Percentiles rank a stretch among this genome's conserved stretches.
Evolutionary conservation across 2,888 invertebrate species (phyloP).

Genomic region (Leucania comma): DNA sequence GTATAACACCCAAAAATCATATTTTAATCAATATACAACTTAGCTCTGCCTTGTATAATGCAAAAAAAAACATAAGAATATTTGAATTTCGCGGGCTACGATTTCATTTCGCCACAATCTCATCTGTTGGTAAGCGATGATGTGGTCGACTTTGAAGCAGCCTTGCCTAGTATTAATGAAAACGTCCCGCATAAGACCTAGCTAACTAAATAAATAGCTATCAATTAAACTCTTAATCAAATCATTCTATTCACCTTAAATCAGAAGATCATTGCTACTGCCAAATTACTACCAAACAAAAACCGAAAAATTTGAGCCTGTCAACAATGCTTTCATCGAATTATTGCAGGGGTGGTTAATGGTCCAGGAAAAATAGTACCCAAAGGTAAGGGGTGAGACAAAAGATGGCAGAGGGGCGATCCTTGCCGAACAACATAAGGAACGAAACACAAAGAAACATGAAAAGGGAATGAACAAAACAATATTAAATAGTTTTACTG

Average conservation of each 20-base stretch:
- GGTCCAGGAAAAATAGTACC: slow-evolving; percentile 60
- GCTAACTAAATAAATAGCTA: too few species aligned
- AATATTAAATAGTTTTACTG: slow-evolving; percentile 34
- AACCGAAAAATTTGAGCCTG: slow-evolving; percentile 32
- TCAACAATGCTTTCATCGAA: slow-evolving; percentile 57
- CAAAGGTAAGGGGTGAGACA: slow-evolving; percentile 60
- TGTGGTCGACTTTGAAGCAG: too few species aligned
- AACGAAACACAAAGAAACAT: slow-evolving; percentile 38
- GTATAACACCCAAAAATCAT: too few species aligned
- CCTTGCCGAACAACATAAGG: slow-evolving; percentile 39
- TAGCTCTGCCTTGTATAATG: too few species aligned
- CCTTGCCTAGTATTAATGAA: too few species aligned
- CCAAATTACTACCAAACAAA: slow-evolving; percentile 18
- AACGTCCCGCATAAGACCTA: too few species aligned
- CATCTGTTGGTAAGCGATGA: too few species aligned
- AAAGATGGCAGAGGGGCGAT: slow-evolving; percentile 56
- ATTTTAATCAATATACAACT: too few species aligned
- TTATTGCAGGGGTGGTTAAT: slow-evolving; percentile 63
- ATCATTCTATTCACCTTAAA: not conserved
- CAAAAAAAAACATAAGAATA: too few species aligned
- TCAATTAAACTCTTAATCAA: too few species aligned
- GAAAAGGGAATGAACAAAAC: slow-evolving; percentile 41
- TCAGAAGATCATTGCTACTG: not conserved
- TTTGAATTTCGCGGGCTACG: too few species aligned
- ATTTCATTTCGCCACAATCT: too few species aligned